These are phyloP conservation scores for Smittia sp. DNA, from an alignment of 2,888 invertebrate species.

Conservation along the genomic window DNA sequence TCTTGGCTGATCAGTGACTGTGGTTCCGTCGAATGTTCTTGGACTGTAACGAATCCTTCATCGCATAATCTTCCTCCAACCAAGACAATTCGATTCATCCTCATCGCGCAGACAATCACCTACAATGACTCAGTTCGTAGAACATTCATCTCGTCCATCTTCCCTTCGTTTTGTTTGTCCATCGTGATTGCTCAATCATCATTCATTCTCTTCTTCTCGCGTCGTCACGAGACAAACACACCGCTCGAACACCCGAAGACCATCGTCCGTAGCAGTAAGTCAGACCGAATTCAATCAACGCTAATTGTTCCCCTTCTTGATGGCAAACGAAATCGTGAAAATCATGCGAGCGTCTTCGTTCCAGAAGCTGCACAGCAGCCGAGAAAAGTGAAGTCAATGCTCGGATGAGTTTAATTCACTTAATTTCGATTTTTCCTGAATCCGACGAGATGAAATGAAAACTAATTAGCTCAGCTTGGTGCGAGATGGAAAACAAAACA, in stretches of 20 bases:
- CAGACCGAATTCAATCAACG: not conserved
- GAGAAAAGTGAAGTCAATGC: constrained; percentile 5
- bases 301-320: not conserved
- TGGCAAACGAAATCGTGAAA: not conserved
- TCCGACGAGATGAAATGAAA: constrained; percentile 22
- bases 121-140: not conserved
- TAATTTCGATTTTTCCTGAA: constrained; percentile 21
- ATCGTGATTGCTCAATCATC: not conserved
- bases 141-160: not conserved
- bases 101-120: too few species aligned
- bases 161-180: too few species aligned
- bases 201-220: not conserved
- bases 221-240: not conserved
- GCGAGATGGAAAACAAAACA: not conserved
- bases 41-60: not conserved
- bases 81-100: too few species aligned
- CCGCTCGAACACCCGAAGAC: not conserved
- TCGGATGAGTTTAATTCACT: not conserved
- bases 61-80: too few species aligned
- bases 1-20: too few species aligned
- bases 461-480: constrained; percentile 10
- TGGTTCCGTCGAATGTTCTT: too few species aligned
- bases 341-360: too few species aligned
- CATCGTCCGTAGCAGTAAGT: not conserved
- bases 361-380: not conserved